phyloP scores from a whole-genome alignment of 2,797 vertebrate genomes.

The Pseudotriccus pelzelni region DNA sequence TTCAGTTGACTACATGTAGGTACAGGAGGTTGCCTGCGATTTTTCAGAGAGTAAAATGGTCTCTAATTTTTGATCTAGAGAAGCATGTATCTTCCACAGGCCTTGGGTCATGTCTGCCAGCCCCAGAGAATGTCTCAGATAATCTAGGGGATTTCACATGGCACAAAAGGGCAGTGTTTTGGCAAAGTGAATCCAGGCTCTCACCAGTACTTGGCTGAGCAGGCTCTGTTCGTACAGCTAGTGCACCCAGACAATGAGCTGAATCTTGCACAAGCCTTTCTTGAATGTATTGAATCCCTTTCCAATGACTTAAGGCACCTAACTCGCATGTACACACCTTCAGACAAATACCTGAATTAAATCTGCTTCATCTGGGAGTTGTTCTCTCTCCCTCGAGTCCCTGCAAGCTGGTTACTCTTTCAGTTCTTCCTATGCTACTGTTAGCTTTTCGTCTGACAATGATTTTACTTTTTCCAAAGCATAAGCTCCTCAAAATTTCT shows the following conservation, averaged over 20 bases:
- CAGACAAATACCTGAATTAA: not conserved
- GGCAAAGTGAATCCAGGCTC: not conserved
- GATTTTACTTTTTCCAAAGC: not conserved
- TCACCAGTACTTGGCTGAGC: not conserved
- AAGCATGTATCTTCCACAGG: not conserved
- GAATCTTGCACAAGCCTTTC: not conserved
- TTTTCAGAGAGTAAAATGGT: not conserved
- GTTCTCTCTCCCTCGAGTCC: not conserved
- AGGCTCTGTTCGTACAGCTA: not conserved
- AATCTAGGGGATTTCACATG: not conserved
- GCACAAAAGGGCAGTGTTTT: not conserved
- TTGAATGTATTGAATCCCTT: not conserved
- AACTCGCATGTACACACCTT: not conserved
- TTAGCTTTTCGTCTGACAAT: not conserved
- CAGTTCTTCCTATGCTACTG: not conserved
- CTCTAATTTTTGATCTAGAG: not conserved
- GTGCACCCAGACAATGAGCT: fast-evolving
- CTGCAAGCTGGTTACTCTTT: not conserved
- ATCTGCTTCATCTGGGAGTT: not conserved
- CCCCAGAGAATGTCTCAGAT: not conserved
- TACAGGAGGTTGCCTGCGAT: not conserved
- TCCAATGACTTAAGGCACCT: not conserved
- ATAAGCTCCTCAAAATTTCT: not conserved
- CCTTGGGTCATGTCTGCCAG: not conserved
- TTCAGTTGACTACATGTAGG: not conserved